phyloP scores from a whole-genome alignment of 2,888 invertebrate species.

The Helicoverpa assulta region DNA sequence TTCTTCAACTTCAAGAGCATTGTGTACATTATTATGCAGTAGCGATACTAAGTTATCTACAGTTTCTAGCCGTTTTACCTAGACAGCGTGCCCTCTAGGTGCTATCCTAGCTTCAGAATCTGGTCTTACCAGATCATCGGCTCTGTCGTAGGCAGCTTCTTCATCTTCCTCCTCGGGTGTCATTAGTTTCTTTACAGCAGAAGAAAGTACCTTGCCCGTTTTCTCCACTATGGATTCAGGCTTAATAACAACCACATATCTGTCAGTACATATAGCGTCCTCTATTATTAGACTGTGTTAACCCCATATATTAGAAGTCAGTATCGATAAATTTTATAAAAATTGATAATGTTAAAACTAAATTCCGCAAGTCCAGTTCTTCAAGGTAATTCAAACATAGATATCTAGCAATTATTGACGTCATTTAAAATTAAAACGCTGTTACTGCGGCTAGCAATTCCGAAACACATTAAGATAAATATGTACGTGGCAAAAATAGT shows the following conservation, averaged over 20 bases:
- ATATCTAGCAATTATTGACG: constrained; percentile 14
- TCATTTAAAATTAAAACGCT: constrained; percentile 21
- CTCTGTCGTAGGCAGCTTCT: constrained; percentile 92
- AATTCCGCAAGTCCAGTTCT: constrained; percentile 13
- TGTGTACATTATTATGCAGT: constrained; percentile 14
- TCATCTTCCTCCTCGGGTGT: constrained; percentile 87
- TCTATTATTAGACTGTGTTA: not conserved
- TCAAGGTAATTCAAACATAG: constrained; percentile 19
- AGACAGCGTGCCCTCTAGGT: not conserved
- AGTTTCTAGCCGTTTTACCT: constrained; percentile 27
- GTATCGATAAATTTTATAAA: not conserved
- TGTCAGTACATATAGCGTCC: constrained; percentile 9
- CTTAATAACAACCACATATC: constrained; percentile 76
- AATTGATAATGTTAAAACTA: not conserved
- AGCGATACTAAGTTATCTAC: constrained; percentile 38
- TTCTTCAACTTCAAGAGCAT: constrained; percentile 28
- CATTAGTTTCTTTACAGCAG: constrained; percentile 89
- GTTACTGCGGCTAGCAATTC: constrained; percentile 32
- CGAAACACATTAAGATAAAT: constrained; percentile 43
- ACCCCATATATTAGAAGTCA: not conserved
- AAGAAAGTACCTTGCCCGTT: constrained; percentile 87
- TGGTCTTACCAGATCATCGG: constrained; percentile 93
- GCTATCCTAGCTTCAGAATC: constrained; percentile 42
- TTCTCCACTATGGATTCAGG: constrained; percentile 91
- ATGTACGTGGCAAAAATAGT: constrained; percentile 27